Evolutionary conservation across 2,113 vertebrate species (phyloP).

Genomic region (Serilophus lunatus): DNA sequence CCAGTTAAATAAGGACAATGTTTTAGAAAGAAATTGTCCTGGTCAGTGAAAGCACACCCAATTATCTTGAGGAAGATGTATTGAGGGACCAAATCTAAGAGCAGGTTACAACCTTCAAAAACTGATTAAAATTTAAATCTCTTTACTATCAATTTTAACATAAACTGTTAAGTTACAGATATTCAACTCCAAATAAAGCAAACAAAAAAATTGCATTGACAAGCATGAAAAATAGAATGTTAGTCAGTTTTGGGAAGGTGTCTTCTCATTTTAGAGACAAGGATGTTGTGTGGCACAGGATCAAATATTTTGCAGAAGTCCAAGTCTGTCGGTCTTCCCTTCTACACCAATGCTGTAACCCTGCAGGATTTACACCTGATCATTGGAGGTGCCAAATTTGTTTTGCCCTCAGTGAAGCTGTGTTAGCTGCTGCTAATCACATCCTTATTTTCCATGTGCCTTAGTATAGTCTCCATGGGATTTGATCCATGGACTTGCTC

Average conservation of each 20-base stretch:
- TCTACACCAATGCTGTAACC: not conserved
- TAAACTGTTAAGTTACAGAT: not conserved
- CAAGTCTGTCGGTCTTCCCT: not conserved
- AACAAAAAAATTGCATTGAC: not conserved
- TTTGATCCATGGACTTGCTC: not conserved
- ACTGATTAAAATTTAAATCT: not conserved
- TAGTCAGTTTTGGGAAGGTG: not conserved
- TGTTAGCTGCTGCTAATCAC: not conserved
- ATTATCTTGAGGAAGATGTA: not conserved
- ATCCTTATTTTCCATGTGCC: not conserved
- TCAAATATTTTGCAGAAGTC: not conserved
- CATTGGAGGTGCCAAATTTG: not conserved
- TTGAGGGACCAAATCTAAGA: not conserved
- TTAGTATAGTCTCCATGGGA: not conserved
- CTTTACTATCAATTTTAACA: not conserved
- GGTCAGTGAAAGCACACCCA: not conserved
- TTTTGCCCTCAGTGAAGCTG: not conserved
- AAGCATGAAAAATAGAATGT: not conserved
- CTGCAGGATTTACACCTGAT: too few relatives aligned
- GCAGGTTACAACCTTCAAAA: not conserved
- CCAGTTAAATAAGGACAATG: not conserved
- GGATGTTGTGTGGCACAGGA: not conserved
- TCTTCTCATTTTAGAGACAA: not conserved
- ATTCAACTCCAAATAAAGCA: not conserved
- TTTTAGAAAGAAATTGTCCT: not conserved